These are phyloP conservation scores for Lycaon pictus DNA, from an alignment of 2,113 vertebrate species.

Conservation along the genomic window DNA sequence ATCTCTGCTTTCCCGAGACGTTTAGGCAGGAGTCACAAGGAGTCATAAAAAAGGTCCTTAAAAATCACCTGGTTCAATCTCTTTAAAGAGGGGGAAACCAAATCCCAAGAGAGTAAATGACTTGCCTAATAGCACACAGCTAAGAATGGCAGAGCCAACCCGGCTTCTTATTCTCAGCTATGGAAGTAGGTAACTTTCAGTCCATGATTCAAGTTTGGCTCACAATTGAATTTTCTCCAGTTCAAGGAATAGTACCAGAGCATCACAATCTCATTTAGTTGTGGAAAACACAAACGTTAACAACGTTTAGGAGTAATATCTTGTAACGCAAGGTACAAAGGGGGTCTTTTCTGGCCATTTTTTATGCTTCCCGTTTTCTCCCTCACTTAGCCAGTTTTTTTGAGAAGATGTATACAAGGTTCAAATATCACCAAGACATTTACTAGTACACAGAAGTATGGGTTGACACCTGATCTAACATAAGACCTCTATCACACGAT, in stretches of 20 bases:
- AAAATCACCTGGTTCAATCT: not conserved
- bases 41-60: constrained; percentile 10
- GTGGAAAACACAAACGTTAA: not conserved
- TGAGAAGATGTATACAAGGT: not conserved
- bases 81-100: not conserved
- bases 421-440: not conserved
- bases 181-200: not conserved
- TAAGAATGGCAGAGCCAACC: not conserved
- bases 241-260: not conserved
- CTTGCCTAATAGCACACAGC: not conserved
- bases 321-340: not conserved
- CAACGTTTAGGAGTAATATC: not conserved
- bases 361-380: not conserved
- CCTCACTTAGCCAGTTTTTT: not conserved
- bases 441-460: not conserved
- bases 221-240: constrained; percentile 2
- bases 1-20: not conserved
- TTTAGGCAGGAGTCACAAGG: not conserved
- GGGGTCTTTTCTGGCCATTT: not conserved
- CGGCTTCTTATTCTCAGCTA: not conserved
- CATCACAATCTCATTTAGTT: not conserved
- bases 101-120: not conserved
- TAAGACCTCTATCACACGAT: not conserved
- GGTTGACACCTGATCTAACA: not conserved
- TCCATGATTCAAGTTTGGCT: not conserved